These are phyloP conservation scores for Xylota sylvarum DNA, from an alignment of 2,888 invertebrate species.

Conservation along the genomic window DNA sequence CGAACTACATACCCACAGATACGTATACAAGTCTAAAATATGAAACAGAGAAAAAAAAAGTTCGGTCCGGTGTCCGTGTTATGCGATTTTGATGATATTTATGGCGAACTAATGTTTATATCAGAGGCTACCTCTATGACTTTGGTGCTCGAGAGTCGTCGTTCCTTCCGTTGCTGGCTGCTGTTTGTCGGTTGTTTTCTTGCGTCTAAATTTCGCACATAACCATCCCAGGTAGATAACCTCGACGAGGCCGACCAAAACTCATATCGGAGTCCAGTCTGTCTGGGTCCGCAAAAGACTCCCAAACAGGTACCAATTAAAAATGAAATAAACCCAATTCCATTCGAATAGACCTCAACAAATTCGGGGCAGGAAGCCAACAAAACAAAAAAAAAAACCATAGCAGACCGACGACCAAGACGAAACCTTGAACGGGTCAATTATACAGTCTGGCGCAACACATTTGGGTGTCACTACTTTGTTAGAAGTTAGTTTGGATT, in stretches of 20 bases:
- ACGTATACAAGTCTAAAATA: constrained; percentile 28
- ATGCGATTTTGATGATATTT: constrained; percentile 70
- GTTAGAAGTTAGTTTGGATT: constrained; percentile 12
- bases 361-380: constrained; percentile 68
- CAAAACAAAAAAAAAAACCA: constrained; percentile 15
- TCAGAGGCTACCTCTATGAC: constrained; percentile 7
- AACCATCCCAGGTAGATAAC: constrained; percentile 65
- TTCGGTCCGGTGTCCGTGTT: constrained; percentile 37
- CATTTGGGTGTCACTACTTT: constrained; percentile 69
- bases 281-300: constrained; percentile 67
- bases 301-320: constrained; percentile 77
- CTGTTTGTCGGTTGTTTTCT: constrained; percentile 42
- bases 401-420: constrained; percentile 33
- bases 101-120: constrained; percentile 47
- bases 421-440: constrained; percentile 76
- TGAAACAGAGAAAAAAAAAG: constrained; percentile 24
- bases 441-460: constrained; percentile 74
- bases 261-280: constrained; percentile 61
- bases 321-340: constrained; percentile 72
- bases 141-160: constrained; percentile 24
- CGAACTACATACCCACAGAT: constrained; percentile 14
- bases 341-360: constrained; percentile 64
- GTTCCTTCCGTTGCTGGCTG: constrained; percentile 29
- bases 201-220: constrained; percentile 39
- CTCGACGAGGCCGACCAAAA: constrained; percentile 51